Evolutionary conservation across 2,888 invertebrate genomes (phyloP).

Genomic region (Melinaea marsaeus): DNA sequence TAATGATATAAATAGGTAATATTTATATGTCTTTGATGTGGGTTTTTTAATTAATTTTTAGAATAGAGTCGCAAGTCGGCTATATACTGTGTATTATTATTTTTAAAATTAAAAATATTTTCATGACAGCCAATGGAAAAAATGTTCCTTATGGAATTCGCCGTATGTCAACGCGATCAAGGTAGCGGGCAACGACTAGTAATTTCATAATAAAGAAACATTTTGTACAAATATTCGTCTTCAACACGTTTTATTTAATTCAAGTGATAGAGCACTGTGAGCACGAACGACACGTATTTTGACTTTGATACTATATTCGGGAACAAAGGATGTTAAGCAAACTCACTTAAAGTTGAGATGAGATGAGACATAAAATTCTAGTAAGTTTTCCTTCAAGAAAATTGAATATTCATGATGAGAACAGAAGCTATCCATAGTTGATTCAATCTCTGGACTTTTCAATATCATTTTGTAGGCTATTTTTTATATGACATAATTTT

Average conservation of each 20-base stretch:
- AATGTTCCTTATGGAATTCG: too few relatives aligned
- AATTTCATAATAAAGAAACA: background rate
- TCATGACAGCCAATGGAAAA: too few relatives aligned
- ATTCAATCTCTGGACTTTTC: slow-evolving; percentile 26
- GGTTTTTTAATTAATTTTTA: too few relatives aligned
- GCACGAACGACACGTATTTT: slow-evolving; percentile 34
- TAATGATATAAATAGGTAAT: too few relatives aligned
- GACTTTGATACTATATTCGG: slow-evolving; percentile 35
- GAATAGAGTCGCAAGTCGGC: too few relatives aligned
- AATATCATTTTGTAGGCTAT: slow-evolving; percentile 5
- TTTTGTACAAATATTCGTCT: background rate
- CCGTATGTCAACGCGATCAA: too few relatives aligned
- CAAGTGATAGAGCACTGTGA: slow-evolving; percentile 12
- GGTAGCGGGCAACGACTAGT: too few relatives aligned
- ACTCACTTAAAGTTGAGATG: slow-evolving; percentile 38
- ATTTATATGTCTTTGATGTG: too few relatives aligned
- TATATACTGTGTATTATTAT: too few relatives aligned
- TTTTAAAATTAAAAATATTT: too few relatives aligned
- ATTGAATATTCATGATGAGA: slow-evolving; percentile 56
- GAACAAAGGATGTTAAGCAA: slow-evolving; percentile 42
- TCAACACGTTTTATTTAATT: slow-evolving; percentile 9
- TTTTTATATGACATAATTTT: slow-evolving; percentile 1
- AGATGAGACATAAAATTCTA: slow-evolving; percentile 43
- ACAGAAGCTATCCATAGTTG: slow-evolving; percentile 7
- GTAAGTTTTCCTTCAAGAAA: slow-evolving; percentile 49